A percentile compares a stretch with the other conserved stretches of the same genome.
These are phyloP conservation scores for Vanessa atalanta DNA, from an alignment of 1,140 invertebrate genomes.

Conservation along the genomic window DNA sequence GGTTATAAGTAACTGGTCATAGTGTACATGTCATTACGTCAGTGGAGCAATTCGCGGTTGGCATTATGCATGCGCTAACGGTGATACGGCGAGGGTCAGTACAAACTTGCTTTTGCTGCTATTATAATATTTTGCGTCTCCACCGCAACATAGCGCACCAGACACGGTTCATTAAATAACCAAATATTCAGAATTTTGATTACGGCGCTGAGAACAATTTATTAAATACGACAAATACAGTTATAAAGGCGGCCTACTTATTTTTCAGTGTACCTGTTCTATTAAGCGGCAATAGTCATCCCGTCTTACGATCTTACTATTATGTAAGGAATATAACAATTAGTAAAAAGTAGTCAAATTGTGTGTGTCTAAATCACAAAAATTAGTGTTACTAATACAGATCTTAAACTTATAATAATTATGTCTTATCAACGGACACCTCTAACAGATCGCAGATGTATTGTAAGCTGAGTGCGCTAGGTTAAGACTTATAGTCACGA, in stretches of 20 bases:
- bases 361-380: too few relatives aligned
- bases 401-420: too few relatives aligned
- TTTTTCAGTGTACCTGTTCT: not conserved
- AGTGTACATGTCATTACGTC: slow-evolving; percentile 65
- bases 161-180: slow-evolving; percentile 10
- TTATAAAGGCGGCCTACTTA: slow-evolving; percentile 8
- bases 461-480: too few relatives aligned
- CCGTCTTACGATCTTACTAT: too few relatives aligned
- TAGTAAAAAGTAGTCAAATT: too few relatives aligned
- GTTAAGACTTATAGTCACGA: too few relatives aligned
- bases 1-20: slow-evolving; percentile 34
- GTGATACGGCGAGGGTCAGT: slow-evolving; percentile 47
- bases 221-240: not conserved
- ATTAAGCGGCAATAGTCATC: too few relatives aligned
- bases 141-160: slow-evolving; percentile 34
- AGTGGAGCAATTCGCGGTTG: slow-evolving; percentile 63
- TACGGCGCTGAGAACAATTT: not conserved
- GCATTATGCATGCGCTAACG: slow-evolving; percentile 72
- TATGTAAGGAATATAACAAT: too few relatives aligned
- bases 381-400: too few relatives aligned
- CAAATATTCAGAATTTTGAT: slow-evolving; percentile 4
- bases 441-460: too few relatives aligned
- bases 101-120: slow-evolving; percentile 23
- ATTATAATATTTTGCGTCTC: slow-evolving; percentile 23
- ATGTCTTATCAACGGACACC: too few relatives aligned